Evolutionary conservation across 1,140 invertebrate species (phyloP).

Genomic region (Grapholita molesta): DNA sequence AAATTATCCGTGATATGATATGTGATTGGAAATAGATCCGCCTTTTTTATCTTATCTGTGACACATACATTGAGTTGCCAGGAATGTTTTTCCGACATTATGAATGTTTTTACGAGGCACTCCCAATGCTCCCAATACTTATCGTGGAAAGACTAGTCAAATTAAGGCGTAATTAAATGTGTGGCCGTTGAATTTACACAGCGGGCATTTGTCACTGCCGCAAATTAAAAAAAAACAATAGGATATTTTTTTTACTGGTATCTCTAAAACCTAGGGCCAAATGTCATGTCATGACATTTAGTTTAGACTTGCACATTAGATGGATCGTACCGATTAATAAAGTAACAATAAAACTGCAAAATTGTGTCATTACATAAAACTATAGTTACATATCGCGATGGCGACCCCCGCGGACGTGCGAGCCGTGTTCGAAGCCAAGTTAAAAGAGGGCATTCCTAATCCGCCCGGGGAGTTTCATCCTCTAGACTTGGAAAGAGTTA

Average conservation of each 20-base stretch:
- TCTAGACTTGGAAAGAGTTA: conserved; percentile 57
- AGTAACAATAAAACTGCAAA: neutral
- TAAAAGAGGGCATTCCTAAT: conserved; percentile 46
- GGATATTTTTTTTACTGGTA: neutral
- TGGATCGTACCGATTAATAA: neutral
- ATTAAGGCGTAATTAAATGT: too few species aligned
- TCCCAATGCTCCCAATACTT: too few species aligned
- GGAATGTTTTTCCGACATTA: neutral
- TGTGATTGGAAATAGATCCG: neutral
- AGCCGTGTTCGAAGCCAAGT: conserved; percentile 43
- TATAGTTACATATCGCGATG: conserved; percentile 33
- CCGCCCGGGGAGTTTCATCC: conserved; percentile 54
- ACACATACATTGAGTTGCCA: neutral
- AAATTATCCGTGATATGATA: neutral
- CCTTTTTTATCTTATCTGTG: conserved; percentile 1
- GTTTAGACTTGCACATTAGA: neutral
- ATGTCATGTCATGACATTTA: conserved; percentile 17
- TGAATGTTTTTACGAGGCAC: neutral
- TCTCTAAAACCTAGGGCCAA: neutral
- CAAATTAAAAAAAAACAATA: too few species aligned
- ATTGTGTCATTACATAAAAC: neutral
- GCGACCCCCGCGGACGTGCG: conserved; percentile 52
- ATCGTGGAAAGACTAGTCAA: too few species aligned
- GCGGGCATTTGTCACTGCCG: too few species aligned
- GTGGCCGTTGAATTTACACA: too few species aligned